These are phyloP conservation scores for Hoplostethus atlanticus DNA, from an alignment of 2,797 vertebrate genomes.

Conservation along the genomic window DNA sequence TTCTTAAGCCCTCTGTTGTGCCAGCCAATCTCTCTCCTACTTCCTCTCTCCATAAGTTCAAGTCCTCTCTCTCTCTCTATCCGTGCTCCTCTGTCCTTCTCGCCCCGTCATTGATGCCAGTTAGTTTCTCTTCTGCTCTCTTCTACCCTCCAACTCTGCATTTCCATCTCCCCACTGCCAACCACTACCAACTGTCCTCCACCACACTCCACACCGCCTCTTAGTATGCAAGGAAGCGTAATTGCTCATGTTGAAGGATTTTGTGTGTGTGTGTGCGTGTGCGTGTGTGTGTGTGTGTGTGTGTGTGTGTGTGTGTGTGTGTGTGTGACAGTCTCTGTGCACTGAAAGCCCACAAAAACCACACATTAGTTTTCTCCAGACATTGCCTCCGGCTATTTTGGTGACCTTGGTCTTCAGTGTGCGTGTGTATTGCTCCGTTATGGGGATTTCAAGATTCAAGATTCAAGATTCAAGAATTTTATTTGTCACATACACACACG, in stretches of 20 bases:
- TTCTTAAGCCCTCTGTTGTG: slow-evolving; percentile 52
- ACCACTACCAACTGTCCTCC: slow-evolving; percentile 44
- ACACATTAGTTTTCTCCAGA: slow-evolving; percentile 59
- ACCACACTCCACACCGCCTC: slow-evolving; percentile 32
- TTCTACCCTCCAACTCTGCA: slow-evolving; percentile 41
- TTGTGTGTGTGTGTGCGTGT: slow-evolving; percentile 20
- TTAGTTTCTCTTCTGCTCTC: slow-evolving; percentile 48
- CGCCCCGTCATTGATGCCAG: slow-evolving; percentile 42
- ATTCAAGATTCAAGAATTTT: too few relatives aligned
- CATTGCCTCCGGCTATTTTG: slow-evolving; percentile 61
- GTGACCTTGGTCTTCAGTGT: slow-evolving; percentile 68
- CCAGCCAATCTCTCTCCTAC: slow-evolving; percentile 61
- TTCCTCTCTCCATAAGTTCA: slow-evolving; percentile 32
- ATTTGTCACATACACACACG: too few relatives aligned
- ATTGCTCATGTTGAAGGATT: slow-evolving; percentile 42
- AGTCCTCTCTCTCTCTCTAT: slow-evolving; percentile 27
- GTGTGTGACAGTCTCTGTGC: slow-evolving; percentile 17
- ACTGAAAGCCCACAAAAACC: slow-evolving; percentile 41
- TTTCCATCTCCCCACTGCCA: slow-evolving; percentile 37
- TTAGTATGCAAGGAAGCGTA: slow-evolving; percentile 45
- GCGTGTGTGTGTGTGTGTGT: neutral
- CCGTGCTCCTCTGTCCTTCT: slow-evolving; percentile 18
- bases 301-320: slow-evolving; percentile 8
- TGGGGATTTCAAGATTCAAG: slow-evolving; percentile 36
- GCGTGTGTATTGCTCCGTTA: slow-evolving; percentile 58